These are phyloP conservation scores for Drosophila tristis DNA, from an alignment of 1,140 invertebrate genomes.

Conservation along the genomic window DNA sequence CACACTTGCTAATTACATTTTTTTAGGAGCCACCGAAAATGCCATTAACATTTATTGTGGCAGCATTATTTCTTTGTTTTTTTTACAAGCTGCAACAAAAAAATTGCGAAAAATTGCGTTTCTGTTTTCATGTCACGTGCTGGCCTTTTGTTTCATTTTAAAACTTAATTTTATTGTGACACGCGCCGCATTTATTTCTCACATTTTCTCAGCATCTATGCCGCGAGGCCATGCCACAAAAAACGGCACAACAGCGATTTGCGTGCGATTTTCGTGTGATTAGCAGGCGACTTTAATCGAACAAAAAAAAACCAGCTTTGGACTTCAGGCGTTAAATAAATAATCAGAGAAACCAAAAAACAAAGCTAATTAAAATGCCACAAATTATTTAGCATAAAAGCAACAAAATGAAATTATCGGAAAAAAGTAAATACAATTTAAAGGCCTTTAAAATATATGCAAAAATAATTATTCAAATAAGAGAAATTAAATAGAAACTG, in stretches of 20 bases:
- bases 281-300: constrained; percentile 32
- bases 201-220: constrained; percentile 14
- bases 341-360: constrained; percentile 24
- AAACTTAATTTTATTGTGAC: constrained; percentile 45
- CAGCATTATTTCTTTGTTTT: constrained; percentile 16
- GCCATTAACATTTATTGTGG: constrained; percentile 32
- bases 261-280: constrained; percentile 46
- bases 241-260: neutral
- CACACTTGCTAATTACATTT: constrained; percentile 55
- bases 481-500: constrained; percentile 36
- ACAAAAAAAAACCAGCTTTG: neutral
- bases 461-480: constrained; percentile 42
- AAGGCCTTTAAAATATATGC: constrained; percentile 43
- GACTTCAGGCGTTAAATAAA: constrained; percentile 24
- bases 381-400: constrained; percentile 47
- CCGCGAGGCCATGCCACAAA: constrained; percentile 22
- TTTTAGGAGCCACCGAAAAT: constrained; percentile 37
- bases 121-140: constrained; percentile 59
- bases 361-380: constrained; percentile 49
- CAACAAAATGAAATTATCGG: constrained; percentile 18
- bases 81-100: neutral
- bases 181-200: constrained; percentile 45
- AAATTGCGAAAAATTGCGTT: constrained; percentile 34
- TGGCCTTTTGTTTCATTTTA: constrained; percentile 50
- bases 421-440: constrained; percentile 23